Percentiles rank a stretch among this genome's conserved stretches.
Evolutionary conservation across 2,888 invertebrate species (phyloP).

Genomic region (Lomographa bimaculata): DNA sequence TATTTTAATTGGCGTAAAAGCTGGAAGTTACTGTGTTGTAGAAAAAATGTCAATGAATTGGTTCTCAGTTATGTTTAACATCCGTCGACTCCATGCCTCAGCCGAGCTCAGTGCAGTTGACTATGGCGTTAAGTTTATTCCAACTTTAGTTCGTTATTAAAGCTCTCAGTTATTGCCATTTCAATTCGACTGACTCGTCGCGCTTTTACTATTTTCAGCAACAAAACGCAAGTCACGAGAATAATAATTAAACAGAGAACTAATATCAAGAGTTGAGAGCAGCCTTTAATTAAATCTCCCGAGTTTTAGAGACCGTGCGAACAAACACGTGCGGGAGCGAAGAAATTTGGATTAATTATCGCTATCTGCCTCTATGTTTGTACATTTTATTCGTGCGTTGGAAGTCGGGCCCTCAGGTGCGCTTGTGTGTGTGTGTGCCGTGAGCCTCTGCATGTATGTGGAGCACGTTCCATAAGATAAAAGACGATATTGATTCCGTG

Average conservation of each 20-base stretch:
- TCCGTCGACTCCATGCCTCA: constrained; percentile 35
- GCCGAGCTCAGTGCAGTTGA: constrained; percentile 2
- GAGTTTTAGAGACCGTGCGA: constrained; percentile 59
- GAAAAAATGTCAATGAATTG: constrained; percentile 64
- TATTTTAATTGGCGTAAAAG: constrained; percentile 81
- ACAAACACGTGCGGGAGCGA: constrained; percentile 57
- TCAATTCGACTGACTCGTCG: constrained; percentile 15
- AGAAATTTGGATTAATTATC: constrained; percentile 71
- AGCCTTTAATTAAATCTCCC: constrained; percentile 62
- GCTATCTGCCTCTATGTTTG: constrained; percentile 58
- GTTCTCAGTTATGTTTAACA: constrained; percentile 46
- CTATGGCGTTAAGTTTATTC: constrained; percentile 12
- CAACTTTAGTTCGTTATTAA: constrained; percentile 10
- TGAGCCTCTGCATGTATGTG: constrained; percentile 57
- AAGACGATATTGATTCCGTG: constrained; percentile 83
- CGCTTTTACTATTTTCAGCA: constrained; percentile 28
- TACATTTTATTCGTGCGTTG: constrained; percentile 49
- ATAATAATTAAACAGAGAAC: constrained; percentile 50
- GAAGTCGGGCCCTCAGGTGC: constrained; percentile 20
- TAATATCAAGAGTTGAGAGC: constrained; percentile 53
- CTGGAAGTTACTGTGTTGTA: constrained; percentile 54
- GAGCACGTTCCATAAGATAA: constrained; percentile 80
- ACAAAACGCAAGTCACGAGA: constrained; percentile 32
- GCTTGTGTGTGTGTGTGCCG: constrained; percentile 43
- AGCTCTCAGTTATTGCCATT: constrained; percentile 11